Evolutionary conservation across 53 echinoderm and acorn worm species (phyloP).

Genomic region (Temnopleurus reevesii): DNA sequence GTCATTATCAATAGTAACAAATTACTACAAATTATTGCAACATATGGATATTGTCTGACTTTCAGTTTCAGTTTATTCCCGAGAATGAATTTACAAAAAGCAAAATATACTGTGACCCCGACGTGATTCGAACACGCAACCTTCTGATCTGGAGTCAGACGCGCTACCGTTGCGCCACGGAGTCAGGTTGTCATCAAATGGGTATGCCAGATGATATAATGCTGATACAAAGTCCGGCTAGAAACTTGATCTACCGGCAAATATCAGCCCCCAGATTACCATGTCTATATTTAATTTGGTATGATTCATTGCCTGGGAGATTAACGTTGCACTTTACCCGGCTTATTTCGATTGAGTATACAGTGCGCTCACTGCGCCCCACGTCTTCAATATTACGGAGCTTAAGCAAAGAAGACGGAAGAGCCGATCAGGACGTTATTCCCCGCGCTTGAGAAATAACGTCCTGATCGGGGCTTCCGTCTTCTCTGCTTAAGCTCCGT

Average conservation of each 20-base stretch:
- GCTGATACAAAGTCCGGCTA: not conserved
- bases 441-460: too few species aligned
- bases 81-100: not conserved
- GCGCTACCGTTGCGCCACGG: conserved; percentile 98
- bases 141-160: conserved; percentile 99
- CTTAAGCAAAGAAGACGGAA: too few species aligned
- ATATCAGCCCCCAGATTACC: not conserved
- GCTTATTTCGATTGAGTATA: too few species aligned
- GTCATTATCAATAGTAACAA: too few species aligned
- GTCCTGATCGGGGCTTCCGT: too few species aligned
- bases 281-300: conserved; percentile 11
- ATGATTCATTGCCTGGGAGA: not conserved
- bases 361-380: too few species aligned
- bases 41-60: too few species aligned
- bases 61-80: too few species aligned
- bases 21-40: too few species aligned
- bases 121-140: conserved; percentile 99
- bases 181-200: conserved; percentile 25
- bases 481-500: too few species aligned
- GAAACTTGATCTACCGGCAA: not conserved
- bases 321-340: conserved; percentile 9
- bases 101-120: conserved; percentile 66
- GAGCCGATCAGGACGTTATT: too few species aligned
- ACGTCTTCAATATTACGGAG: too few species aligned
- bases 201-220: not conserved